Conservation (phyloP, 2,113 vertebrate genomes). For the Carassius auratus region DNA sequence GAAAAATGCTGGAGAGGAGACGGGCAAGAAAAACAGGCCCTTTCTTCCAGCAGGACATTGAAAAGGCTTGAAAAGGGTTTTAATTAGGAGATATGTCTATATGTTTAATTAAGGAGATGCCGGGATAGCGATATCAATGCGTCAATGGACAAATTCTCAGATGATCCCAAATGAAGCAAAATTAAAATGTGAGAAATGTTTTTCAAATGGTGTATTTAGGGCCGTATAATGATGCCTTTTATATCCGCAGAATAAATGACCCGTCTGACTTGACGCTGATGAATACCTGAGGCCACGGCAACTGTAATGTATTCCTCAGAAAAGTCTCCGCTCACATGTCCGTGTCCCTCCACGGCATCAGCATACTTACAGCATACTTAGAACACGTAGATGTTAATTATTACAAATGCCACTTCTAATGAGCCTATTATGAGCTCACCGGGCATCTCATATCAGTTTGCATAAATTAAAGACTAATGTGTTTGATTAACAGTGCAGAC, state of each 20-base stretch:
- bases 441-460: conserved; percentile 5
- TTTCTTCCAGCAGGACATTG: conserved; percentile 78
- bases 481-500: neutral
- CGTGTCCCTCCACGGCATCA: conserved; percentile 6
- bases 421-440: conserved; percentile 44
- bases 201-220: conserved; percentile 74
- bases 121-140: conserved; percentile 65
- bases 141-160: conserved; percentile 59
- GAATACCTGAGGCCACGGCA: conserved; percentile 66
- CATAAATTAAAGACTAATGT: neutral
- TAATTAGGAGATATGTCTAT: conserved; percentile 83
- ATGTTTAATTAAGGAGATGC: conserved; percentile 79
- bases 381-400: conserved; percentile 44
- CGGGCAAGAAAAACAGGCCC: conserved; percentile 62
- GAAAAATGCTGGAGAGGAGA: conserved; percentile 78
- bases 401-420: conserved; percentile 51
- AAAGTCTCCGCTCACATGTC: conserved; percentile 37
- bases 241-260: conserved; percentile 59
- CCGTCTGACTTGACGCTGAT: conserved; percentile 62
- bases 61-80: conserved; percentile 77
- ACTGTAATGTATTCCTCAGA: conserved; percentile 65
- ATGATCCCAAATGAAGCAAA: conserved; percentile 56
- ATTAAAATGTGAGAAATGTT: conserved; percentile 73
- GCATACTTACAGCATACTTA: conserved; percentile 25
- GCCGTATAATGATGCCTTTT: conserved; percentile 71